These are phyloP conservation scores for Mirounga angustirostris DNA, from an alignment of 2,113 vertebrate genomes.

Conservation along the genomic window DNA sequence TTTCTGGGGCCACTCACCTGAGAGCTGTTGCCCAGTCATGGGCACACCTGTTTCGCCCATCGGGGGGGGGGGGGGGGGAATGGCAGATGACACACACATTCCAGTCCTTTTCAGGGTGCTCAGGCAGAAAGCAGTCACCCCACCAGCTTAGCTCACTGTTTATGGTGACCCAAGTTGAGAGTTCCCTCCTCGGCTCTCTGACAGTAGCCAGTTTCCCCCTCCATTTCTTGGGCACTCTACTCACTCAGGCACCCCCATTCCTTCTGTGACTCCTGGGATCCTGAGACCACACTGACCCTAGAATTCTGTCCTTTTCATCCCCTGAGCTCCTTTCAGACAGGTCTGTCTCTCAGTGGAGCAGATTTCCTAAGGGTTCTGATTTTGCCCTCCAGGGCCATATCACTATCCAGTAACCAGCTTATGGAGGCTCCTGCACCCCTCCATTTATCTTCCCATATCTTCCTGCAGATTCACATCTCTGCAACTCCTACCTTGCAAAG, in stretches of 20 bases:
- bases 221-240: neutral
- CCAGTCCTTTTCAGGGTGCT: neutral
- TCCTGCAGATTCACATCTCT: neutral
- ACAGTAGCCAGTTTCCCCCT: neutral
- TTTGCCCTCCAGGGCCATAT: neutral
- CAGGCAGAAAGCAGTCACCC: neutral
- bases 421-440: neutral
- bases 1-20: neutral
- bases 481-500: neutral
- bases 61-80: too few relatives aligned
- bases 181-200: neutral
- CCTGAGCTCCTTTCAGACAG: too few relatives aligned
- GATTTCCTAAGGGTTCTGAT: too few relatives aligned
- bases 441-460: neutral
- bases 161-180: neutral
- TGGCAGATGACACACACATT: neutral
- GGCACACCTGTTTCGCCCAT: neutral
- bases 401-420: neutral
- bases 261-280: neutral
- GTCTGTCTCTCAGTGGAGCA: too few relatives aligned
- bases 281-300: neutral
- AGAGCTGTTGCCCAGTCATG: neutral
- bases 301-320: too few relatives aligned
- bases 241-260: neutral
- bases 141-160: accelerated